Base-by-base conservation (phyloP, 2,888 invertebrate genomes). In the Ectobius pallidus region DNA sequence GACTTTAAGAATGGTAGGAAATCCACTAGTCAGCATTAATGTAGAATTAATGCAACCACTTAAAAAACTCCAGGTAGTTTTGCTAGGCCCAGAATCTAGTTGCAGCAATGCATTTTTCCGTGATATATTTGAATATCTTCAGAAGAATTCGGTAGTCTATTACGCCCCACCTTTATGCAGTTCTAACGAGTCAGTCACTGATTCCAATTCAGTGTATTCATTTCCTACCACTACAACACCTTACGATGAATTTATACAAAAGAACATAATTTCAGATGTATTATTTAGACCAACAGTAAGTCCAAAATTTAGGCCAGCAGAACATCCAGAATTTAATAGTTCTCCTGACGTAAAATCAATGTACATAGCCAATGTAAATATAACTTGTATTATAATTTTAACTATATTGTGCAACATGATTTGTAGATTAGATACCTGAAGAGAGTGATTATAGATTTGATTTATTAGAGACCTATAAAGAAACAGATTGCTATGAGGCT, bases 1-100 rank as follows among this genome's bases (percentile, higher is more conserved):
- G n/a, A 25, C 58, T n/a, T 7, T 58, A 58, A 22, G 58, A n/a
- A 58, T 58, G 58, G 30, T n/a, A 16, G 58, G 58, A 30, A 58
- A 58, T 32, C 58, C 30, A 58, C 16, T 58, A n/a, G 30, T 6
- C 3, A 16, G 16, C n/a, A n/a, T 58, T 14, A 4, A 58, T 30
- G n/a, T 30, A 58, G 27, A 58, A 27, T n/a, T 25, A 58, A 16
- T 58, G 27, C 16, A 58, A 58, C 58, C 58, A 30, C 30, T 58
- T 27, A 58, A 27, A n/a, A 58, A 58, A 18, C 9, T 58, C 3
- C 58, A 58, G 18, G 18, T 58, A 27, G 16, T 58, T 58, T n/a
- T 58, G 30, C 30, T 58, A 25, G 58, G 58, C 16, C 58, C 58
- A 58, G 58, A 58, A 25, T 14, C 58, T 30, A 58, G 7, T 30